Evolutionary conservation across 2,113 vertebrate genomes (phyloP).

Genomic region (Alligator sinensis): DNA sequence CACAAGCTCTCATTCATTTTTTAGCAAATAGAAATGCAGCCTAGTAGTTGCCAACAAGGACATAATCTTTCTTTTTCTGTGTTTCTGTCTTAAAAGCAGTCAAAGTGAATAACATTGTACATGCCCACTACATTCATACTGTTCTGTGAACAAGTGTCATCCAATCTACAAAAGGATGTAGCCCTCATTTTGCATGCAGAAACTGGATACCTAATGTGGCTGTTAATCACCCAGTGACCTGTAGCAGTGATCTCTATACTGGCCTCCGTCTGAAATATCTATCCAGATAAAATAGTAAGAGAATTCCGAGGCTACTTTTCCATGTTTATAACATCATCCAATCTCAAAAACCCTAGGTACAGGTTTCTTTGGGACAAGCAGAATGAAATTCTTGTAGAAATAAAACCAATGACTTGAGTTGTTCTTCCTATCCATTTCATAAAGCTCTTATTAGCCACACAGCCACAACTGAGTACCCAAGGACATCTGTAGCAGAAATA

Average conservation of each 20-base stretch:
- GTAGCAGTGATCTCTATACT: not conserved
- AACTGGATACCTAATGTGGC: not conserved
- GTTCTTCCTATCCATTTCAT: not conserved
- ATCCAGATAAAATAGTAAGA: not conserved
- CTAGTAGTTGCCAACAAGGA: not conserved
- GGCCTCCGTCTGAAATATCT: not conserved
- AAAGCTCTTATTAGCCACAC: not conserved
- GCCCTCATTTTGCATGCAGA: not conserved
- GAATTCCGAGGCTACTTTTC: conserved; percentile 12
- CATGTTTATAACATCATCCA: not conserved
- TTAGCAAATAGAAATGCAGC: too few species aligned
- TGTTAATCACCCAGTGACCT: not conserved
- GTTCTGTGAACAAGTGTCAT: conserved; percentile 25
- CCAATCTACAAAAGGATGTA: conserved; percentile 1
- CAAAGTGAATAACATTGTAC: not conserved
- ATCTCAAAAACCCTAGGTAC: not conserved
- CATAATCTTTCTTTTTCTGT: not conserved
- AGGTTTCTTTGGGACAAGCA: not conserved
- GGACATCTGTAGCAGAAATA: conserved; percentile 42
- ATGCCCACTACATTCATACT: conserved; percentile 25
- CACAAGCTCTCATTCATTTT: too few species aligned
- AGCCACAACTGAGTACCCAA: not conserved
- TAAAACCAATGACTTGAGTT: not conserved
- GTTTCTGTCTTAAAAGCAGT: not conserved
- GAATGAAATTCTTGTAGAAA: conserved; percentile 13